A percentile compares a stretch with the other conserved stretches of the same genome.
These are phyloP conservation scores for Eptatretus burgeri DNA, from an alignment of 2,113 vertebrate species.

Conservation along the genomic window DNA sequence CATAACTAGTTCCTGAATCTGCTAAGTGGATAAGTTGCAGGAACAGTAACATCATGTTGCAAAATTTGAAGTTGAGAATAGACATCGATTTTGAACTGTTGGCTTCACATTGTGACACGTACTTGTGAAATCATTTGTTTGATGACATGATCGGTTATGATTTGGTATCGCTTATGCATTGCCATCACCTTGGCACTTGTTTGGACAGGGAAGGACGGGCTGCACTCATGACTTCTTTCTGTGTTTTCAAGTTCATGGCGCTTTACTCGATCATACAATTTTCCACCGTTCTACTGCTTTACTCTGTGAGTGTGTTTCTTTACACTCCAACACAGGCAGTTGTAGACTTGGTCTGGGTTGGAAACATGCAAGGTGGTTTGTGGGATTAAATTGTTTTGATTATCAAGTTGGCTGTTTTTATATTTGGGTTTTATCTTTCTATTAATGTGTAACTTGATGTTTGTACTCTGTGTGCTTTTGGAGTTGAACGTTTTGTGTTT, in stretches of 20 bases:
- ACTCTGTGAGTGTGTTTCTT: slow-evolving; percentile 37
- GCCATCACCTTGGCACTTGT: slow-evolving; percentile 9
- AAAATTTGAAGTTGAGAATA: too few species aligned
- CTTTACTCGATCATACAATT: slow-evolving; percentile 97
- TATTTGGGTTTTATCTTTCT: background rate
- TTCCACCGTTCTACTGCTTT: slow-evolving; percentile 68
- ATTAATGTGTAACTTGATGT: background rate
- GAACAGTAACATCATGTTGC: too few species aligned
- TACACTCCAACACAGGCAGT: background rate
- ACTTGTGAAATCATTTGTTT: too few species aligned
- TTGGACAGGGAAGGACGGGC: slow-evolving; percentile 68
- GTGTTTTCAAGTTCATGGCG: slow-evolving; percentile 98
- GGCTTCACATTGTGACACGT: too few species aligned
- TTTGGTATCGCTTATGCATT: too few species aligned
- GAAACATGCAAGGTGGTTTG: background rate
- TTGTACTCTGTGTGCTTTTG: background rate
- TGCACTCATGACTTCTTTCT: slow-evolving; percentile 87
- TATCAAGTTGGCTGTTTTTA: background rate
- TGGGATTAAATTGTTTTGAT: background rate
- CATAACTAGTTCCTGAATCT: too few species aligned
- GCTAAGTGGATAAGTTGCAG: too few species aligned
- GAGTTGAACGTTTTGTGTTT: background rate
- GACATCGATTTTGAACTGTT: too few species aligned
- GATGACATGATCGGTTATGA: too few species aligned
- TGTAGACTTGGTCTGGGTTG: background rate